Evolutionary conservation across 2,888 invertebrate genomes (phyloP).

Genomic region (Temnothorax unifasciatus): DNA sequence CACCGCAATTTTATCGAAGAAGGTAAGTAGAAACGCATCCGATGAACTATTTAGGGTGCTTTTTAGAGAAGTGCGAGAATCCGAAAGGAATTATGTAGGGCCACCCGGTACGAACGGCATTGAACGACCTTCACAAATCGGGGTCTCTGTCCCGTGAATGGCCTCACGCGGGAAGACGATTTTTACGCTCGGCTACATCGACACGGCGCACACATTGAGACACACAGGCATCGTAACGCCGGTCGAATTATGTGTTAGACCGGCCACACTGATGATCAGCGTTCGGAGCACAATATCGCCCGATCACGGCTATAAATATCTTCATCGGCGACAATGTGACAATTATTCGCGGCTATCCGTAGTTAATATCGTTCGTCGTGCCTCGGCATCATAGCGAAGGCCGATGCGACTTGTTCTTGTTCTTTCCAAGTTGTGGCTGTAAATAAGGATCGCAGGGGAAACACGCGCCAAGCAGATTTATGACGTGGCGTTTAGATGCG

Average conservation of each 20-base stretch:
- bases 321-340: conserved; percentile 24
- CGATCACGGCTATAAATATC: conserved; percentile 38
- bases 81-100: conserved; percentile 71
- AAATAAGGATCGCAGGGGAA: conserved; percentile 22
- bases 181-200: conserved; percentile 61
- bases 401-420: not conserved
- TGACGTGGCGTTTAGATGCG: not conserved
- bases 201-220: not conserved
- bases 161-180: conserved; percentile 56
- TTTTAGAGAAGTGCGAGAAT: conserved; percentile 49
- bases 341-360: conserved; percentile 9
- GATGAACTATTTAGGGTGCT: conserved; percentile 56
- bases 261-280: conserved; percentile 7
- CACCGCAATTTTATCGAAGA: not conserved
- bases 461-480: conserved; percentile 34
- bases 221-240: conserved; percentile 51
- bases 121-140: conserved; percentile 83
- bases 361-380: conserved; percentile 17
- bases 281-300: conserved; percentile 19
- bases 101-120: conserved; percentile 79
- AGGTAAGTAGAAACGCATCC: not conserved
- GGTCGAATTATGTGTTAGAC: conserved; percentile 30
- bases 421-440: conserved; percentile 13
- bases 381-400: conserved; percentile 12
- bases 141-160: conserved; percentile 72